phyloP scores from a whole-genome alignment of 2,888 invertebrate genomes.

The Pyrrhosoma nymphula region DNA sequence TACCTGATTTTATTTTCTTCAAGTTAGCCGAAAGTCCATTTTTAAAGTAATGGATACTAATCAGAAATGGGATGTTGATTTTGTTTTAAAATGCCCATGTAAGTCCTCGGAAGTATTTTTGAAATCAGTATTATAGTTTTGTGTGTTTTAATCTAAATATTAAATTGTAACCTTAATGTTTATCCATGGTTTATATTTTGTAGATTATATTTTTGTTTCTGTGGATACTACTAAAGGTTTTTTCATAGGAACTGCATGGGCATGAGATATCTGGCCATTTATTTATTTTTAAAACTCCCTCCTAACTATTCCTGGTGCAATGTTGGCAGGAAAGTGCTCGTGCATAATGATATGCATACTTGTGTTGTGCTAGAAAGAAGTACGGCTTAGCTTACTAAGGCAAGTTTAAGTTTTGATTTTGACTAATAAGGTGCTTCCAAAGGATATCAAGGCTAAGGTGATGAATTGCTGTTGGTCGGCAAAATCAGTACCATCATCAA shows the following conservation, averaged over 20 bases:
- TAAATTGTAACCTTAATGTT: neutral
- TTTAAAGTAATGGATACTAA: neutral
- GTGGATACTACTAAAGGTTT: neutral
- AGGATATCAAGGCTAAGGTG: no score
- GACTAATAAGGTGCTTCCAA: no score
- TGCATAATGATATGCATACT: no score
- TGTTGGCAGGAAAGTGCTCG: neutral
- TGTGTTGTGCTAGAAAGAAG: no score
- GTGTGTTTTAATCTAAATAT: neutral
- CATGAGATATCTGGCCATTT: neutral
- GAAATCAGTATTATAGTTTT: slow-evolving; percentile 31
- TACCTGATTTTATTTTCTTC: neutral
- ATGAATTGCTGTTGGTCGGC: no score
- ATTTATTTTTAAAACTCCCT: neutral
- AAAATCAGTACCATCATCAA: no score
- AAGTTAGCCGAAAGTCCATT: neutral
- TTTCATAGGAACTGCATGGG: neutral
- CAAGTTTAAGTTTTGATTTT: no score
- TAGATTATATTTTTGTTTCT: neutral
- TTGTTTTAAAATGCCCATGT: neutral
- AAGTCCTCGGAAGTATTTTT: neutral
- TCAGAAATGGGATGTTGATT: neutral
- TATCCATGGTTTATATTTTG: neutral
- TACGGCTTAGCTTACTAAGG: no score
- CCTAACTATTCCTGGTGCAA: neutral